Evolutionary conservation across 2,113 vertebrate species (phyloP).

Genomic region (Oostethus manadensis): DNA sequence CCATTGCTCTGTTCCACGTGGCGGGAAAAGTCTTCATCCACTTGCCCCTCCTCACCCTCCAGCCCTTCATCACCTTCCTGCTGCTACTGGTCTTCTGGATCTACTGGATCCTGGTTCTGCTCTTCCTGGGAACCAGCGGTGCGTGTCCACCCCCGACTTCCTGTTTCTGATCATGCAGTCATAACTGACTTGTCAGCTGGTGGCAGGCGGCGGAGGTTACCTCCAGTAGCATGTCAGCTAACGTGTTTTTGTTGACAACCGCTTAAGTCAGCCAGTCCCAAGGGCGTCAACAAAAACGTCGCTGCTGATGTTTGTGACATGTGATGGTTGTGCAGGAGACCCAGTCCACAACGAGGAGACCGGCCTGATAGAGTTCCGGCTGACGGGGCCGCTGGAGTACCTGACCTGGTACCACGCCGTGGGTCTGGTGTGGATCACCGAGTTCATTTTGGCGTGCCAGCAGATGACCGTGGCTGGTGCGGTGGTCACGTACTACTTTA

Average conservation of each 20-base stretch:
- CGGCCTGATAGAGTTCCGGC: conserved; percentile 84
- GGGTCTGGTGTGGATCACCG: conserved; percentile 95
- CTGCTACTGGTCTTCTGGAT: conserved; percentile 89
- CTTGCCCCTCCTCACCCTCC: conserved; percentile 89
- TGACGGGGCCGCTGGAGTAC: conserved; percentile 86
- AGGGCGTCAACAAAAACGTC: too few relatives aligned
- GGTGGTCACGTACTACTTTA: conserved; percentile 97
- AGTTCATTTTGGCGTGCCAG: conserved; percentile 96
- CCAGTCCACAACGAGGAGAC: conserved; percentile 80
- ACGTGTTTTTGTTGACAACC: too few relatives aligned
- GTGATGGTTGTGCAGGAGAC: conserved; percentile 68
- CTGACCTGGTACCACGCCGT: conserved; percentile 94
- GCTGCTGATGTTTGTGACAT: background rate
- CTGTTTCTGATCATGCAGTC: background rate
- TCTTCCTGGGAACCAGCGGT: conserved; percentile 95
- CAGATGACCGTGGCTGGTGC: conserved; percentile 98
- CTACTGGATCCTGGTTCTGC: conserved; percentile 91
- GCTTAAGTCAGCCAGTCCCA: too few relatives aligned
- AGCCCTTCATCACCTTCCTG: conserved; percentile 94
- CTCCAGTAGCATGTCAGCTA: too few relatives aligned
- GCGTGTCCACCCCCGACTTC: conserved; percentile 11
- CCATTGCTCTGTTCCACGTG: conserved; percentile 94
- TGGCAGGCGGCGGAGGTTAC: too few relatives aligned
- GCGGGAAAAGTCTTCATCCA: conserved; percentile 96
- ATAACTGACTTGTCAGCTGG: too few relatives aligned